Percentiles rank a stretch among this genome's conserved stretches.
These are phyloP conservation scores for Grantiella picta DNA, from an alignment of 2,113 vertebrate genomes.

Conservation along the genomic window DNA sequence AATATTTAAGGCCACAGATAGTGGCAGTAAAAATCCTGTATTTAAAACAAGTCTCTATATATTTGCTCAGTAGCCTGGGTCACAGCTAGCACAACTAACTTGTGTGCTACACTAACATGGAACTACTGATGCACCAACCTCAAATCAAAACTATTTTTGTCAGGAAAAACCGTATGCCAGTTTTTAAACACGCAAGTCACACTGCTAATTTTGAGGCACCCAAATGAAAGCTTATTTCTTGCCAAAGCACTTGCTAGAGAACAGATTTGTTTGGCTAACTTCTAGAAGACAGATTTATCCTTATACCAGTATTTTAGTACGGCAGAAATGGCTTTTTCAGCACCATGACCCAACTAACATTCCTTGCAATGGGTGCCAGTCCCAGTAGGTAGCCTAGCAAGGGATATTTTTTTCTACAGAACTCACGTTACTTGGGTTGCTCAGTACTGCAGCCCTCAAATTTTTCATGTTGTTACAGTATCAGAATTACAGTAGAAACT, in stretches of 20 bases:
- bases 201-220: slow-evolving; percentile 18
- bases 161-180: neutral
- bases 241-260: slow-evolving; percentile 35
- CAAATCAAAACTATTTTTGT: neutral
- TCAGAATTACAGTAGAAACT: neutral
- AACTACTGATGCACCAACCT: neutral
- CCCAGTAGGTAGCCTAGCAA: neutral
- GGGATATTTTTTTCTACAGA: neutral
- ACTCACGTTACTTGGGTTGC: neutral
- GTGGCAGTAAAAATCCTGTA: neutral
- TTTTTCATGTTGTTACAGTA: neutral
- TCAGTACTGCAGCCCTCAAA: neutral
- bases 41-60: neutral
- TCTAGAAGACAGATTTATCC: slow-evolving; percentile 38
- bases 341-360: neutral
- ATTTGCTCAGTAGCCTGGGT: neutral
- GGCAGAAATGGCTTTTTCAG: neutral
- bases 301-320: neutral
- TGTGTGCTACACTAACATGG: neutral
- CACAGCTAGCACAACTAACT: neutral
- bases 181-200: neutral
- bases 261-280: slow-evolving; percentile 58
- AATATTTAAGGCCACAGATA: neutral
- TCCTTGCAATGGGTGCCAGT: neutral
- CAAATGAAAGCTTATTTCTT: slow-evolving; percentile 48